Percentiles rank a stretch among this genome's conserved stretches.
These are phyloP conservation scores for Scylla paramamosain DNA, from an alignment of 1,140 invertebrate species.

Conservation along the genomic window DNA sequence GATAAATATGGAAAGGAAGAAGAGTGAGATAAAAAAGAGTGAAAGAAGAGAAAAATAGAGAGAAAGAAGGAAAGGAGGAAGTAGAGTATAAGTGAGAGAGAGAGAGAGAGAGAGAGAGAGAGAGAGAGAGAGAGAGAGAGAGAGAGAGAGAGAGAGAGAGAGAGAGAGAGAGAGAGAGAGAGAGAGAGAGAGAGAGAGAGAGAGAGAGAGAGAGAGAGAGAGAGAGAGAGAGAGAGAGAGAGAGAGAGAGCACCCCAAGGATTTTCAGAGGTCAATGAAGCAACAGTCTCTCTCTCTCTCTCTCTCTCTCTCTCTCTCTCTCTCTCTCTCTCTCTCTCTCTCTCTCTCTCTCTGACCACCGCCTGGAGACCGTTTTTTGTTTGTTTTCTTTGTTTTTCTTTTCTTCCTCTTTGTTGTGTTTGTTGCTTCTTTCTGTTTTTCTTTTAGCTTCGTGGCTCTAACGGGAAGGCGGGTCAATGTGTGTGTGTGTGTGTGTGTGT, in stretches of 20 bases:
- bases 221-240: constrained; percentile 10
- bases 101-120: background rate
- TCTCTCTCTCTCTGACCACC: background rate
- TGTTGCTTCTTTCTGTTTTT: too few relatives aligned
- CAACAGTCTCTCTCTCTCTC: constrained; percentile 16
- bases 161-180: background rate
- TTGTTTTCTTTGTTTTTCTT: too few relatives aligned
- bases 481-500: too few relatives aligned
- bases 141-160: background rate
- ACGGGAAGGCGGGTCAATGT: too few relatives aligned
- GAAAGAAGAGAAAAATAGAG: too few relatives aligned
- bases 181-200: constrained; percentile 7
- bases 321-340: constrained; percentile 3
- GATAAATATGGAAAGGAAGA: too few relatives aligned
- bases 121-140: background rate
- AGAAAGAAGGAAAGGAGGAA: too few relatives aligned
- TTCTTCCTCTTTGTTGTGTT: too few relatives aligned
- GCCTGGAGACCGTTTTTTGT: too few relatives aligned
- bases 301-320: constrained; percentile 6
- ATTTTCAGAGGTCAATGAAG: background rate
- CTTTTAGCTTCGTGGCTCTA: too few relatives aligned
- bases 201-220: background rate
- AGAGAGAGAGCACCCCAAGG: background rate
- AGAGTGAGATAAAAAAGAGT: too few relatives aligned
- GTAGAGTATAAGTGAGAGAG: background rate